Base-by-base conservation (phyloP, 2,797 vertebrate species). In the Euthynnus affinis region DNA sequence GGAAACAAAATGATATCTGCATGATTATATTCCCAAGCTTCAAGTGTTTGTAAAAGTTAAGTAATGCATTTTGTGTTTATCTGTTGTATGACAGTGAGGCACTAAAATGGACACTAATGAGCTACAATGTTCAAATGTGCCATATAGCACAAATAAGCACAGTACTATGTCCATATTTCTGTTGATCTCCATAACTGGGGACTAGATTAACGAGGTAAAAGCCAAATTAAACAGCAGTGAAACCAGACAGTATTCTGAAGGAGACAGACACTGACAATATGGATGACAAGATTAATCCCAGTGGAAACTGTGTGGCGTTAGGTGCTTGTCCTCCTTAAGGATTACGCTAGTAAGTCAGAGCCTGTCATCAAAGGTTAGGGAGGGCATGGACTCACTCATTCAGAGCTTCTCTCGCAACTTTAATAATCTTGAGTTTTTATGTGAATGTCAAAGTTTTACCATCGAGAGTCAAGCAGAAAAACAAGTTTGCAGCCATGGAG, bases 211-310 rank as follows among this genome's bases (percentile, higher is more conserved):
- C 1, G n/a, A 40, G 17, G 44, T 49, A 72, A 78, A 68, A 68
- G 44, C 20, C 63, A n/a, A 77, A 48, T 59, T 70, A 52, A 73
- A 79, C 32, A 57, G 65, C 13, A 9, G 12, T 62, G 14, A 76
- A 76, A 74, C 60, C 74, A 76, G 64, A 78, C 29, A 53, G 67
- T 69, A 78, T 52, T 74, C 40, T 76, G 70, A 71, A 53, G 37
- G 55, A 85, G 75, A 62, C 79, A 68, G 78, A 85, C 40, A 27
- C 53, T 18, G 66, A 78, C 66, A 75, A 86, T 80, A 89, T 81
- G 83, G 76, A 68, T 77, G 84, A 78, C 65, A 69, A 80, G 75
- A 88, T 86, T 84, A 89, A 89, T 90, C 85, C 61, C 61, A 74
- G 55, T 74, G 78, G 84, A 86, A 90, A 89, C 72, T 80, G 69